Percentiles rank a stretch among this genome's conserved stretches.
Conservation (phyloP, 2,113 vertebrate genomes). For the Lepidothrix coronata region DNA sequence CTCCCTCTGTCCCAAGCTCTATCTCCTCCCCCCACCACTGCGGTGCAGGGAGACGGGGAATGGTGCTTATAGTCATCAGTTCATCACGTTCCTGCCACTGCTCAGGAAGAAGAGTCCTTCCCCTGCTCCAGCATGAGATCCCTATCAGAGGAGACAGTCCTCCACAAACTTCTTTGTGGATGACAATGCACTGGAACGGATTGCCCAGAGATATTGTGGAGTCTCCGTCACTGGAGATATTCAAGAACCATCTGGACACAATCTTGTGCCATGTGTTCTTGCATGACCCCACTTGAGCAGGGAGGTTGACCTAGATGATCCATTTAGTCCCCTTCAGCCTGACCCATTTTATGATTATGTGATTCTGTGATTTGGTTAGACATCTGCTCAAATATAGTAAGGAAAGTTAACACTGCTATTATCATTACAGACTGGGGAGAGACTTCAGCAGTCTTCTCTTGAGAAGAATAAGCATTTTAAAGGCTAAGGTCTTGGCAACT, state of each 20-base stretch:
- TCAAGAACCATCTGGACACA: neutral
- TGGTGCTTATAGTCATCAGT: neutral
- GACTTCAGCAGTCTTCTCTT: neutral
- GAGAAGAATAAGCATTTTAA: neutral
- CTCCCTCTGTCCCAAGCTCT: neutral
- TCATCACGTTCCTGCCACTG: neutral
- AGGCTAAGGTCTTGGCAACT: neutral
- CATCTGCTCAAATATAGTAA: neutral
- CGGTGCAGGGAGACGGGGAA: rapidly evolving
- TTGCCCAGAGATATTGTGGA: neutral
- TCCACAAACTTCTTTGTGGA: neutral
- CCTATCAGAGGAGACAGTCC: neutral
- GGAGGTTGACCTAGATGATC: neutral
- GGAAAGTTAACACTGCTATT: neutral
- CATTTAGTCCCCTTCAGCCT: neutral
- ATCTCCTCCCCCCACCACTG: neutral
- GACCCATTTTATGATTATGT: neutral
- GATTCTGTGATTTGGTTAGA: neutral
- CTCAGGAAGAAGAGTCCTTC: neutral
- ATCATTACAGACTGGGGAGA: neutral
- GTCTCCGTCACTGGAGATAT: neutral
- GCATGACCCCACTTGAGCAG: neutral
- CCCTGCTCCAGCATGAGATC: neutral
- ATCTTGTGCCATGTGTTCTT: neutral
- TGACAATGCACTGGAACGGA: neutral